Conservation (phyloP, 2,888 invertebrate species). For the Hypomecis punctinalis region DNA sequence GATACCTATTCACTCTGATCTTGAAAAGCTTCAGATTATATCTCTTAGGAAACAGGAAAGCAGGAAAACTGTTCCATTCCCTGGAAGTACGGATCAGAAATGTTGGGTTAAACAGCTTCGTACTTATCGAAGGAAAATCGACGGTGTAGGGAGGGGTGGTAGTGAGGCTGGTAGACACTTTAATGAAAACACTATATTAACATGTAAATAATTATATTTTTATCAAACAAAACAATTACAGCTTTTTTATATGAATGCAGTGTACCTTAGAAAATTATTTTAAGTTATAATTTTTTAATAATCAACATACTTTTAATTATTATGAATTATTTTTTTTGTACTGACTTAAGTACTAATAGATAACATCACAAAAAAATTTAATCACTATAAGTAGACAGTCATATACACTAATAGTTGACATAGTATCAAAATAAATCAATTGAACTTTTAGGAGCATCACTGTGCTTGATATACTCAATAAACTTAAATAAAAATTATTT, state of each 20-base stretch:
- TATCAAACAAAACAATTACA: constrained; percentile 14
- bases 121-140: too few relatives aligned
- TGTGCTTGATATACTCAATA: constrained; percentile 10
- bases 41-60: too few relatives aligned
- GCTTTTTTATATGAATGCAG: constrained; percentile 19
- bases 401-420: constrained; percentile 11
- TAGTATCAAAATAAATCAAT: constrained; percentile 1
- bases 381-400: constrained; percentile 16
- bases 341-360: constrained; percentile 13
- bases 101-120: too few relatives aligned
- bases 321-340: constrained; percentile 15
- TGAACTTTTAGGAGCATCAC: constrained; percentile 6
- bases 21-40: too few relatives aligned
- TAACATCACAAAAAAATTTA: constrained; percentile 16
- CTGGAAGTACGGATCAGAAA: too few relatives aligned
- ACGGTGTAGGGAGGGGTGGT: too few relatives aligned
- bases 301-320: constrained; percentile 15
- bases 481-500: constrained; percentile 1
- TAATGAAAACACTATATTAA: neutral
- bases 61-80: too few relatives aligned
- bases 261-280: constrained; percentile 3
- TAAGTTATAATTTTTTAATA: constrained; percentile 15
- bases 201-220: constrained; percentile 5
- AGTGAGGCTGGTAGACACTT: neutral
- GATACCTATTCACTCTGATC: too few relatives aligned